phyloP scores from a whole-genome alignment of 2,113 vertebrate genomes.

The Gymnorhina tibicen region DNA sequence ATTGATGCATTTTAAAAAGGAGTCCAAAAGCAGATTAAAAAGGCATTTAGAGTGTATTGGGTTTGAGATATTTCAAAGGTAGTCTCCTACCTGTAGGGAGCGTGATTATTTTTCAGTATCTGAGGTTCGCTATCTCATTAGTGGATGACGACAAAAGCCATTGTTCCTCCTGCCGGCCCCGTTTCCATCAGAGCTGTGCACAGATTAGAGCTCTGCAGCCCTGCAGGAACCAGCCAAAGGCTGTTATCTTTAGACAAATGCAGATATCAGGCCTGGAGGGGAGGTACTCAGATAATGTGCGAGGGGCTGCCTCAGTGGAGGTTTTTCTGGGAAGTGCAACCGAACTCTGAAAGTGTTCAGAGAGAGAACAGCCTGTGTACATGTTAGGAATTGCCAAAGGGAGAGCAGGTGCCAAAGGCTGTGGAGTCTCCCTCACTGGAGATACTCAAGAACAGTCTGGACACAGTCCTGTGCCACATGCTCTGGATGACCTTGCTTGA shows the following conservation, averaged over 20 bases:
- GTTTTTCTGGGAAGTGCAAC: not conserved
- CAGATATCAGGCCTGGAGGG: not conserved
- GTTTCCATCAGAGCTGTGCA: not conserved
- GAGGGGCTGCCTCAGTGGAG: not conserved
- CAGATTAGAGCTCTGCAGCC: slow-evolving; percentile 4
- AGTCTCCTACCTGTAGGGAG: not conserved
- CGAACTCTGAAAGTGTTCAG: not conserved
- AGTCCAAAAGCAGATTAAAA: not conserved
- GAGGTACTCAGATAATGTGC: not conserved
- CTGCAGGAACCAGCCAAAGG: not conserved
- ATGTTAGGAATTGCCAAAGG: accelerated
- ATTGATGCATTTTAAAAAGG: not conserved
- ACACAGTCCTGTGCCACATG: not conserved
- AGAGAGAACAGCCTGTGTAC: not conserved
- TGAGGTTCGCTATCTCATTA: not conserved
- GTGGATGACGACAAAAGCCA: not conserved
- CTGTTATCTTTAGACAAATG: not conserved
- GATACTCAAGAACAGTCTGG: not conserved
- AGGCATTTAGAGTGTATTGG: not conserved
- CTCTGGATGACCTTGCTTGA: not conserved
- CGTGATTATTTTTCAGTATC: not conserved
- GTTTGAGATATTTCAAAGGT: not conserved
- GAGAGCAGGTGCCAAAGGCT: not conserved
- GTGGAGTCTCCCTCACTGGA: not conserved
- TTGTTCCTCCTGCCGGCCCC: not conserved